Conservation (phyloP, 1,140 invertebrate genomes). For the Drosophila prosaltans region DNA sequence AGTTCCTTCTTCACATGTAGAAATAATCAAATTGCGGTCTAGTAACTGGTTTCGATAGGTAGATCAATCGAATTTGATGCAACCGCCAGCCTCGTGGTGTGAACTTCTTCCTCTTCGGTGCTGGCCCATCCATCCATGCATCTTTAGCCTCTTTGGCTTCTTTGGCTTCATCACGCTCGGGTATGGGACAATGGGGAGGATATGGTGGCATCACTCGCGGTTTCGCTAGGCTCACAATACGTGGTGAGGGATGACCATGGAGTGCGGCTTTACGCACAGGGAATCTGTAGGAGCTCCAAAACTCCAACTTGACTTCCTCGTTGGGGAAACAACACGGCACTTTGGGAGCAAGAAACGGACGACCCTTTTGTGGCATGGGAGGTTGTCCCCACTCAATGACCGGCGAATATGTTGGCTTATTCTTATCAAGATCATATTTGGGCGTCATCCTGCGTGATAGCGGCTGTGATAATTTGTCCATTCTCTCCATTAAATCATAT, state of each 20-base stretch:
- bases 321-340: slow-evolving; percentile 66
- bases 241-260: slow-evolving; percentile 49
- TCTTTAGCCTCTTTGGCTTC: neutral
- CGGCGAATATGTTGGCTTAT: slow-evolving; percentile 39
- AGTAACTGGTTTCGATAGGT: slow-evolving; percentile 64
- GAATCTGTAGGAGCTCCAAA: slow-evolving; percentile 63
- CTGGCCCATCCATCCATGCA: slow-evolving; percentile 17
- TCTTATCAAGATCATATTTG: neutral
- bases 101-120: slow-evolving; percentile 60
- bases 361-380: slow-evolving; percentile 48
- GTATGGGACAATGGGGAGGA: slow-evolving; percentile 65
- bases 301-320: slow-evolving; percentile 57
- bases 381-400: slow-evolving; percentile 34
- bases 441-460: neutral
- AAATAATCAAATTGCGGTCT: slow-evolving; percentile 66
- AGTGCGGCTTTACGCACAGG: slow-evolving; percentile 52
- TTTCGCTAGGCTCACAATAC: slow-evolving; percentile 58
- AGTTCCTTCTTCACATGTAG: slow-evolving; percentile 38
- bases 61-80: slow-evolving; percentile 67
- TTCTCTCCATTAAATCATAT: slow-evolving; percentile 16
- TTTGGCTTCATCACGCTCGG: slow-evolving; percentile 9
- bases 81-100: slow-evolving; percentile 65
- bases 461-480: slow-evolving; percentile 28
- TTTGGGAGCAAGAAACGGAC: slow-evolving; percentile 50
- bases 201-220: slow-evolving; percentile 57